Evolutionary conservation across 2,113 vertebrate species (phyloP).

Genomic region (Coryphaenoides rupestris): DNA sequence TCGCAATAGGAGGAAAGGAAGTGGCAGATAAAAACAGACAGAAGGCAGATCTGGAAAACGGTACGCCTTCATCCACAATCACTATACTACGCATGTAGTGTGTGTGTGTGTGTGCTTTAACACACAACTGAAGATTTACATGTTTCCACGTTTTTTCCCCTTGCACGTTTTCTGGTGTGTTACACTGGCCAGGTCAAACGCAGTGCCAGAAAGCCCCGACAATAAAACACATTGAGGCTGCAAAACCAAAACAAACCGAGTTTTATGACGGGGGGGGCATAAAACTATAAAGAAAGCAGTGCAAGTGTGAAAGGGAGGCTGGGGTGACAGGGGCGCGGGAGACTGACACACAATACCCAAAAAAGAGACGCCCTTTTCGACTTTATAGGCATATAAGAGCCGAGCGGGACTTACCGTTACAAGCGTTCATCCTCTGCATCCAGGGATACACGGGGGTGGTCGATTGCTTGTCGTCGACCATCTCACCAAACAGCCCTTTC

Average conservation of each 20-base stretch:
- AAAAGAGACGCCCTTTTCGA: conserved; percentile 57
- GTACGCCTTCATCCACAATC: background rate
- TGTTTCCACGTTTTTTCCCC: conserved; percentile 48
- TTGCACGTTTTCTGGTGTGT: conserved; percentile 4
- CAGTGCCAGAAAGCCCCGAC: conserved; percentile 45
- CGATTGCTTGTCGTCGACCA: conserved; percentile 86
- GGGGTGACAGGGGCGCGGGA: conserved; percentile 1
- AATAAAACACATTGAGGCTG: background rate
- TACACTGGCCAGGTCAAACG: conserved; percentile 57
- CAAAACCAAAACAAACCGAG: conserved; percentile 52
- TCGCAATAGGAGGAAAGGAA: background rate
- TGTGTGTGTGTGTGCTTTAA: conserved; percentile 19
- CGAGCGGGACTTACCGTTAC: conserved; percentile 85
- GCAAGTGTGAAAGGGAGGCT: background rate
- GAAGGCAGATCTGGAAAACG: background rate
- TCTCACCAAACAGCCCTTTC: conserved; percentile 84
- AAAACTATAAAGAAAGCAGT: conserved; percentile 38
- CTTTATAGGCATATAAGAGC: conserved; percentile 48
- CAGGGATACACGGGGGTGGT: conserved; percentile 84
- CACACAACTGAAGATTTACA: conserved; percentile 21
- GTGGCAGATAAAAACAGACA: background rate
- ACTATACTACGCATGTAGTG: background rate
- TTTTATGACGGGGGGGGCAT: conserved; percentile 57
- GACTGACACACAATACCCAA: conserved; percentile 22
- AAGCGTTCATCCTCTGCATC: conserved; percentile 95